These are phyloP conservation scores for Hoplodrina ambigua DNA, from an alignment of 2,888 invertebrate genomes.

Conservation along the genomic window DNA sequence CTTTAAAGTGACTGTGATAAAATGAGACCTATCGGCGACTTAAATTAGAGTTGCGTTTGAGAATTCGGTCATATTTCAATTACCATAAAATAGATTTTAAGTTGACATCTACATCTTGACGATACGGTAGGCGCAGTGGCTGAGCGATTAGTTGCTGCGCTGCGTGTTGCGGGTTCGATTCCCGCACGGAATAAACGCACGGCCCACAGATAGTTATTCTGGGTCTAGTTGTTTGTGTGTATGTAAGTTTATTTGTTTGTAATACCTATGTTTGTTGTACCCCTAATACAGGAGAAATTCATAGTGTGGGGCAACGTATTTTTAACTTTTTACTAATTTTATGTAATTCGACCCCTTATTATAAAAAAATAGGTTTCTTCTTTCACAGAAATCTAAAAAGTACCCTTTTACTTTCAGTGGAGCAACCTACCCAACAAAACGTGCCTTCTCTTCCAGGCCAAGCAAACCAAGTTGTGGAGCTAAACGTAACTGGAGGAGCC, in stretches of 20 bases:
- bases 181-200: too few relatives aligned
- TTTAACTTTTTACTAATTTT: background rate
- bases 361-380: slow-evolving; percentile 16
- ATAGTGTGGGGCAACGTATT: too few relatives aligned
- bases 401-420: slow-evolving; percentile 50
- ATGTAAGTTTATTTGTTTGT: too few relatives aligned
- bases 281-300: too few relatives aligned
- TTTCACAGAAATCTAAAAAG: slow-evolving; percentile 33
- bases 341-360: background rate
- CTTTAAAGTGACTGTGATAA: background rate
- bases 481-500: slow-evolving; percentile 94
- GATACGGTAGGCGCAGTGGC: too few relatives aligned
- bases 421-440: slow-evolving; percentile 53
- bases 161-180: too few relatives aligned
- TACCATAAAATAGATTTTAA: background rate
- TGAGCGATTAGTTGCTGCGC: too few relatives aligned
- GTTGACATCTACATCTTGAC: background rate
- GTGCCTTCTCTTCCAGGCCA: slow-evolving; percentile 84
- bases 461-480: slow-evolving; percentile 90
- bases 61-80: background rate
- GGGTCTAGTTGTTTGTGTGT: too few relatives aligned
- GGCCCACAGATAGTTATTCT: too few relatives aligned
- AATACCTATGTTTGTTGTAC: too few relatives aligned
- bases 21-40: background rate
- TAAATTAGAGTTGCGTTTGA: slow-evolving; percentile 10